A percentile compares a stretch with the other conserved stretches of the same genome.
phyloP scores from a whole-genome alignment of 2,888 invertebrate genomes.

The Melanargia galathea region DNA sequence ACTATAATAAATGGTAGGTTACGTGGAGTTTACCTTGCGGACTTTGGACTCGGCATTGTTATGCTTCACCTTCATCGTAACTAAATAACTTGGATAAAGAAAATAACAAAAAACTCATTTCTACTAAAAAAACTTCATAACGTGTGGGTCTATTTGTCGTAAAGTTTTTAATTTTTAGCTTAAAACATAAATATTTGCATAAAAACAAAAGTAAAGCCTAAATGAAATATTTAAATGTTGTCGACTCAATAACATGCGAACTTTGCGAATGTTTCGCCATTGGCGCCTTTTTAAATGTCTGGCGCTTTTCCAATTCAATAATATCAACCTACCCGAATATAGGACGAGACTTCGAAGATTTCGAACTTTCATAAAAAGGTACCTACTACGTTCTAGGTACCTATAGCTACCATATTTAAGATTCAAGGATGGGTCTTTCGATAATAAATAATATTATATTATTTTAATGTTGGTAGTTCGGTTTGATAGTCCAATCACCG shows the following conservation, averaged over 20 bases:
- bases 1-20: no score
- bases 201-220: background rate
- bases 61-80: conserved; percentile 55
- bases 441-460: background rate
- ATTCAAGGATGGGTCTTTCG: conserved; percentile 3
- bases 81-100: conserved; percentile 5
- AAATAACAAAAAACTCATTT: conserved; percentile 1
- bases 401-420: conserved; percentile 15
- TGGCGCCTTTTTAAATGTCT: conserved; percentile 50
- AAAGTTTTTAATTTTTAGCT: no score
- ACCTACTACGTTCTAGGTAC: background rate
- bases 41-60: conserved; percentile 78
- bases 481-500: no score
- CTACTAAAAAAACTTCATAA: background rate
- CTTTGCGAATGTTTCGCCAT: conserved; percentile 27
- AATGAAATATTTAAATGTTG: background rate
- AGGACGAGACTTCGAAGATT: conserved; percentile 40
- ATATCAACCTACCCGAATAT: conserved; percentile 50
- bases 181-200: no score
- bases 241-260: background rate
- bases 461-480: no score
- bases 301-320: conserved; percentile 52
- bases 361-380: background rate
- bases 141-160: no score
- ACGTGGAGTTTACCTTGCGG: conserved; percentile 64